Evolutionary conservation across 1,140 invertebrate genomes (phyloP).

Genomic region (Cydia fagiglandana): DNA sequence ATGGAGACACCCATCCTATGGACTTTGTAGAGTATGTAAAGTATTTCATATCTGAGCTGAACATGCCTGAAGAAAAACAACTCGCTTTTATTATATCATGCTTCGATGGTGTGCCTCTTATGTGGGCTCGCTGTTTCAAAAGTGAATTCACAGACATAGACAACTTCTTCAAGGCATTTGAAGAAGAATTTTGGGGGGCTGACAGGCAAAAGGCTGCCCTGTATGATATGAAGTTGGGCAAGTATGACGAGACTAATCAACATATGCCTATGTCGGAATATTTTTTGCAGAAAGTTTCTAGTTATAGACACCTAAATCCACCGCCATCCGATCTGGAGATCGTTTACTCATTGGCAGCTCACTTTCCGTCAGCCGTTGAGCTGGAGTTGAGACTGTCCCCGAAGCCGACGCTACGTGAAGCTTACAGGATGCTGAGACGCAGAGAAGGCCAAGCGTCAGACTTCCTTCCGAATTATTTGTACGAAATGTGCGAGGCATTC

Average conservation of each 20-base stretch:
- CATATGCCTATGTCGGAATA: conserved; percentile 72
- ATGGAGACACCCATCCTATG: conserved; percentile 68
- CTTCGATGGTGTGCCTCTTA: conserved; percentile 66
- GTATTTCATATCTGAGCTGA: conserved; percentile 70
- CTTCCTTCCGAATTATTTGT: conserved; percentile 73
- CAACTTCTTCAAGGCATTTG: conserved; percentile 64
- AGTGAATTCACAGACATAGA: conserved; percentile 63
- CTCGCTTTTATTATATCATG: conserved; percentile 69
- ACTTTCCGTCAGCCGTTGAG: conserved; percentile 71
- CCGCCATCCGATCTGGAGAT: conserved; percentile 74
- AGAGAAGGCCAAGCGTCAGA: conserved; percentile 67
- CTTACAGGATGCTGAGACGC: conserved; percentile 67
- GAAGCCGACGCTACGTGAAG: conserved; percentile 69
- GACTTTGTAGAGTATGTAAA: conserved; percentile 71
- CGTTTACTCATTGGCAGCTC: conserved; percentile 71
- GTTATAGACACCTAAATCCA: conserved; percentile 68
- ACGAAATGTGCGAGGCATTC: conserved; percentile 73
- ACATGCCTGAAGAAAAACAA: conserved; percentile 62
- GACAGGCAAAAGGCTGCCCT: conserved; percentile 69
- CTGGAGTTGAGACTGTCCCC: conserved; percentile 69
- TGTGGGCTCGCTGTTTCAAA: conserved; percentile 73
- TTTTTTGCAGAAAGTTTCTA: conserved; percentile 71
- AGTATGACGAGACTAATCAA: conserved; percentile 62
- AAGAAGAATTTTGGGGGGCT: conserved; percentile 70
- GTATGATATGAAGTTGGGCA: conserved; percentile 73